Base-by-base conservation (phyloP, 1,140 invertebrate genomes). In the Ceratina japonica region DNA sequence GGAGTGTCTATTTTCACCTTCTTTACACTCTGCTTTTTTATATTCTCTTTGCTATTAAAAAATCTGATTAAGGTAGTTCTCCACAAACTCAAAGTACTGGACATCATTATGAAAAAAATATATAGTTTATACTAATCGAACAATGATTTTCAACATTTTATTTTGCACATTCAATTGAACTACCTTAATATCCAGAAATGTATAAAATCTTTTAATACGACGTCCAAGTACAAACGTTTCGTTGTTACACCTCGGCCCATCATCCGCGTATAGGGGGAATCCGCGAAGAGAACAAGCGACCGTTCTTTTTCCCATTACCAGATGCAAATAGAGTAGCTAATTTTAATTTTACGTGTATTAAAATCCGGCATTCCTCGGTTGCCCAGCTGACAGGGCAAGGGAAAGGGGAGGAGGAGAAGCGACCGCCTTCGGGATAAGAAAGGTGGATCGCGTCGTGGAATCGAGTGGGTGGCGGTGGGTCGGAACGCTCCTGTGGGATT, bases 331-430 rank as follows among this genome's bases (percentile, higher is more conserved):
- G 10, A 74, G 92, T 89, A 90, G 91, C 92, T 93, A 93, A 93
- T 93, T 93, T 94, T 93, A 93, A 94, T 93, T 93, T 94, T 91
- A 91, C 92, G 92, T 93, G 92, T 93, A 93, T 93, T 93, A 93
- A 93, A 93, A 93, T 91, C 87, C 86, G 87, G 87, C 84, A 82
- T 88, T 74, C 77, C 83, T 64, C 68, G 83, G 88, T 89, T 88
- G 88, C 90, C 87, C 92, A 93, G 92, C 92, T 93, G 92, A 92
- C 91, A 87, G 86, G 86, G 74, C 80, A 69, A 44, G 51, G 73
- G 20, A 62, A 73, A 71, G 51, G n/a, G 22, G 8, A 56, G 54
- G 54, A 13, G 54, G 54, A 13, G 54, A 7, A 51, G 64, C 37
- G 66, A 59, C 71, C 56, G 82, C n/a, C 59, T 76, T 56, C 56